A percentile compares a stretch with the other conserved stretches of the same genome.
Conservation (phyloP, 1,140 invertebrate genomes). For the Platyura marginata region DNA sequence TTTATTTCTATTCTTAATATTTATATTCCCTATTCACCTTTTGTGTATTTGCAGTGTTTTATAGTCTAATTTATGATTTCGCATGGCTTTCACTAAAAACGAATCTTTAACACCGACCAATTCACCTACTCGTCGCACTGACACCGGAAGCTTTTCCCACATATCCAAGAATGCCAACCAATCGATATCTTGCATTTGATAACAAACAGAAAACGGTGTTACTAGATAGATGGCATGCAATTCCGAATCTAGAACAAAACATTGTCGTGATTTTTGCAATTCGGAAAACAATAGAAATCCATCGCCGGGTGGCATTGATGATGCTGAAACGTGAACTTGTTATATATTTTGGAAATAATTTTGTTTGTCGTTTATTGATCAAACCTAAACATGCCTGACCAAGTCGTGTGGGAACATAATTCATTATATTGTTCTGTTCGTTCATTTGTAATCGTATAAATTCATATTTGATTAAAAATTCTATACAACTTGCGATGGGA, state of each 20-base stretch:
- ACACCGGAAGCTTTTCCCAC: slow-evolving; percentile 64
- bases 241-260: slow-evolving; percentile 86
- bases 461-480: no score
- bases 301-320: slow-evolving; percentile 82
- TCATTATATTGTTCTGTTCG: slow-evolving; percentile 24
- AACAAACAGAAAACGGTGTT: slow-evolving; percentile 66
- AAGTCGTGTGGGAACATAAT: slow-evolving; percentile 64
- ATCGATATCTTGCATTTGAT: slow-evolving; percentile 61
- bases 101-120: slow-evolving; percentile 81
- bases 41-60: slow-evolving; percentile 32
- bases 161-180: slow-evolving; percentile 75
- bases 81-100: slow-evolving; percentile 66
- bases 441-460: slow-evolving; percentile 32
- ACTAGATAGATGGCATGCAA: slow-evolving; percentile 89
- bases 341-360: not conserved
- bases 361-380: slow-evolving; percentile 7
- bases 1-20: no score
- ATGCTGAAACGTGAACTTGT: slow-evolving; percentile 29
- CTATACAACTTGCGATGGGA: no score
- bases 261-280: slow-evolving; percentile 72
- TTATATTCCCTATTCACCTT: slow-evolving; percentile 21
- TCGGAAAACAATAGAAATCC: slow-evolving; percentile 76
- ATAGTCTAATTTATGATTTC: slow-evolving; percentile 36
- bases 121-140: slow-evolving; percentile 69
- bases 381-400: slow-evolving; percentile 83